Conservation (phyloP, 2,797 vertebrate species). For the Hybognathus amarus region DNA sequence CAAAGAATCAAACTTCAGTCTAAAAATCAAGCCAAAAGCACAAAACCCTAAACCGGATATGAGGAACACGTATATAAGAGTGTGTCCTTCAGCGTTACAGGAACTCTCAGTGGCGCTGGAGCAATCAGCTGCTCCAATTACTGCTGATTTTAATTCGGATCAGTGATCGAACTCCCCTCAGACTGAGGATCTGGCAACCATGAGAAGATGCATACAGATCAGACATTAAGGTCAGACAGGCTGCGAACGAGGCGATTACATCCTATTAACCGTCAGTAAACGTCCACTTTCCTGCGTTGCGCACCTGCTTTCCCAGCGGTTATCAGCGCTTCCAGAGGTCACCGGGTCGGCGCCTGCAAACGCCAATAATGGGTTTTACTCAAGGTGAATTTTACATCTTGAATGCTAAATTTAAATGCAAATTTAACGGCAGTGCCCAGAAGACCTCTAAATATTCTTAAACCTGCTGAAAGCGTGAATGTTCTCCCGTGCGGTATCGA, state of each 20-base stretch:
- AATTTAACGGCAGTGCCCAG: background rate
- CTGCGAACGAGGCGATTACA: constrained; percentile 72
- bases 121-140: constrained; percentile 80
- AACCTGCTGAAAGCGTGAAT: constrained; percentile 12
- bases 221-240: constrained; percentile 80
- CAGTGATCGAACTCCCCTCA: constrained; percentile 75
- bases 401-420: constrained; percentile 41
- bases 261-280: constrained; percentile 53
- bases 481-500: constrained; percentile 67
- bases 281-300: background rate
- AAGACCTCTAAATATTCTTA: constrained; percentile 39
- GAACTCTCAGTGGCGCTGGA: constrained; percentile 77
- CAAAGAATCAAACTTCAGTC: too few relatives aligned
- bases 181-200: constrained; percentile 71
- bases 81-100: constrained; percentile 77
- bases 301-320: background rate
- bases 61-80: constrained; percentile 10
- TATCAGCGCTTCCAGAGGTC: constrained; percentile 1
- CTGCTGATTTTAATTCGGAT: constrained; percentile 80
- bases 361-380: constrained; percentile 8
- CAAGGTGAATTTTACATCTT: constrained; percentile 17
- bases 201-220: constrained; percentile 75
- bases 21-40: background rate
- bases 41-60: background rate
- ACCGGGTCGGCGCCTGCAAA: constrained; percentile 2